Conservation (phyloP, 2,797 vertebrate genomes). For the Odontamblyopus lacepedii region DNA sequence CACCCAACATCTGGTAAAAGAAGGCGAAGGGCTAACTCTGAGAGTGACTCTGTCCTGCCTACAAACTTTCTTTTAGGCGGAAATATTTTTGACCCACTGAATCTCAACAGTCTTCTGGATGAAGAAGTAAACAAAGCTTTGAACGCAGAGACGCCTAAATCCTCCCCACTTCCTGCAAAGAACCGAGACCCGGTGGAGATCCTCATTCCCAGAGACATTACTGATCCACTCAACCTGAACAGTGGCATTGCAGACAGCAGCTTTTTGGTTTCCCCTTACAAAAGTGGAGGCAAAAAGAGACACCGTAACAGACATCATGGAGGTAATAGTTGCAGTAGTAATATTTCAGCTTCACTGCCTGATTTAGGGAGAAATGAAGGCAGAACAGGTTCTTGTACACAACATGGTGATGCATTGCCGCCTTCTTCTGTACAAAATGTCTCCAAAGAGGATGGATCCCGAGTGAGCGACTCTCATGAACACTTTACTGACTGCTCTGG, state of each 20-base stretch:
- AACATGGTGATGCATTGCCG: slow-evolving; percentile 25
- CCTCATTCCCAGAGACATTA: slow-evolving; percentile 92
- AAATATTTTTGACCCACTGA: slow-evolving; percentile 93
- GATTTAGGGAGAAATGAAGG: slow-evolving; percentile 61
- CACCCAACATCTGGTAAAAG: slow-evolving; percentile 85
- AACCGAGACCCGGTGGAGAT: slow-evolving; percentile 90
- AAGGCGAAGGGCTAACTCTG: slow-evolving; percentile 86
- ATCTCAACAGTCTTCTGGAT: slow-evolving; percentile 93
- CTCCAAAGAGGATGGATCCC: slow-evolving; percentile 56
- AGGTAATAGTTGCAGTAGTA: slow-evolving; percentile 37
- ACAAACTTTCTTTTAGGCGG: slow-evolving; percentile 92
- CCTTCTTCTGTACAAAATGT: slow-evolving; percentile 51
- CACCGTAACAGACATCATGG: slow-evolving; percentile 88
- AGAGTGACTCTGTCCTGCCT: slow-evolving; percentile 89
- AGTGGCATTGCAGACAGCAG: slow-evolving; percentile 79
- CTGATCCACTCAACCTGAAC: slow-evolving; percentile 91
- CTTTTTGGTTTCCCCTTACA: slow-evolving; percentile 80
- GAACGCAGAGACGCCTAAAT: slow-evolving; percentile 94
- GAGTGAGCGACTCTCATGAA: slow-evolving; percentile 58
- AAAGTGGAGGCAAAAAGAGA: slow-evolving; percentile 79
- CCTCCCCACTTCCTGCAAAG: slow-evolving; percentile 87
- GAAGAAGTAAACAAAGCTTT: slow-evolving; percentile 91
- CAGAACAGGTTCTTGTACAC: slow-evolving; percentile 38
- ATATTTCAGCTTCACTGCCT: slow-evolving; percentile 51
- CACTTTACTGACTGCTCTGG: slow-evolving; percentile 76